Percentiles rank a stretch among this genome's conserved stretches.
phyloP scores from a whole-genome alignment of 2,797 vertebrate genomes.

The Pantherophis alleghaniensis region DNA sequence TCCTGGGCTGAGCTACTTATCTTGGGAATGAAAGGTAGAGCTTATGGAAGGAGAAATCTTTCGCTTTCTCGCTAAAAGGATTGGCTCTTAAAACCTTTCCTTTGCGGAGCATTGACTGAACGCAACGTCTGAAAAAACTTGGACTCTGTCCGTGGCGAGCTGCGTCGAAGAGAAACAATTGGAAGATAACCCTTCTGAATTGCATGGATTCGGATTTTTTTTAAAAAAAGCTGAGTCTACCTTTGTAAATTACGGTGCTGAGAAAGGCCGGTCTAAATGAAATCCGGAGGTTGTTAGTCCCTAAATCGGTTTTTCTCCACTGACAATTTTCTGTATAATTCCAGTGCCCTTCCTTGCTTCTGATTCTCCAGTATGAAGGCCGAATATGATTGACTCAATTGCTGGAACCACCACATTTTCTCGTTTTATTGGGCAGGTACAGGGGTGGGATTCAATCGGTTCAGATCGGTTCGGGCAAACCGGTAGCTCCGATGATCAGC shows the following conservation, averaged over 20 bases:
- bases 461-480: too few relatives aligned
- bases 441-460: too few relatives aligned
- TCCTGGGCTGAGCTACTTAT: slow-evolving; percentile 40
- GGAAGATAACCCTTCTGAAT: not conserved
- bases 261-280: too few relatives aligned
- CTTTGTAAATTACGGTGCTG: not conserved
- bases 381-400: not conserved
- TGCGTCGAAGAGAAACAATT: not conserved
- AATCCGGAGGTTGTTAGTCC: not conserved
- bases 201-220: not conserved
- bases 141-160: not conserved
- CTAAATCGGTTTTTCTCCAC: not conserved
- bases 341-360: not conserved
- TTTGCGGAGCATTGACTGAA: not conserved
- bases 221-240: not conserved
- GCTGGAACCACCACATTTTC: not conserved
- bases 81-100: not conserved
- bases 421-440: not conserved
- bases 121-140: not conserved
- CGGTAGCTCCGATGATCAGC: too few relatives aligned
- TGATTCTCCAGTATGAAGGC: not conserved
- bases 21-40: slow-evolving; percentile 31
- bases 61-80: slow-evolving; percentile 3
- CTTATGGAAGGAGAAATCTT: not conserved
- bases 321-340: not conserved